Conservation (phyloP, 2,113 vertebrate genomes). For the Hucho hucho region DNA sequence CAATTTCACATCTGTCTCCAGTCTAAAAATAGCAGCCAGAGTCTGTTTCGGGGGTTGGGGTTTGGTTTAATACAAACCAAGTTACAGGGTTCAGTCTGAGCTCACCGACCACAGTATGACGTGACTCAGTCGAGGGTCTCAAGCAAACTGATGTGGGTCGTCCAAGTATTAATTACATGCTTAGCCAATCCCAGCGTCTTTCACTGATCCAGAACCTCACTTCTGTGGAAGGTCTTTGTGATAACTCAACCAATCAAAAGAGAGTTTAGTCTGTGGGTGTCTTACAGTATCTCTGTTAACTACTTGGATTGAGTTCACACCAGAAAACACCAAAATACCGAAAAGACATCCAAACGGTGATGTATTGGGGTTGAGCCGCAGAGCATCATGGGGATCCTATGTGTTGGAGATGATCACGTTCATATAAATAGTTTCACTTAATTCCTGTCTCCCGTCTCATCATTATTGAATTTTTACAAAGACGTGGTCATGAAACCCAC, state of each 20-base stretch:
- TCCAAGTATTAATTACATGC: slow-evolving; percentile 25
- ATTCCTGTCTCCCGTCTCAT: too few relatives aligned
- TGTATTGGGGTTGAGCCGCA: too few relatives aligned
- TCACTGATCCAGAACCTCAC: slow-evolving; percentile 31
- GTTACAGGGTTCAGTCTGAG: slow-evolving; percentile 55
- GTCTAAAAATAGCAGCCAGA: slow-evolving; percentile 47
- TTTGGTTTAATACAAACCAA: slow-evolving; percentile 55
- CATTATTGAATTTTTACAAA: too few relatives aligned
- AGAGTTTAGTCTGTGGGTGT: slow-evolving; percentile 38
- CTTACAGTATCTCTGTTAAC: slow-evolving; percentile 1
- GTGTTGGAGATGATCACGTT: too few relatives aligned
- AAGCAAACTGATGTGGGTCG: slow-evolving; percentile 14
- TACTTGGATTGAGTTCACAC: slow-evolving; percentile 1
- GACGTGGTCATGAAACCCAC: too few relatives aligned
- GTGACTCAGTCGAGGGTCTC: slow-evolving; percentile 47
- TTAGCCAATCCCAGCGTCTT: slow-evolving; percentile 24
- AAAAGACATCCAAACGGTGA: slow-evolving; percentile 27
- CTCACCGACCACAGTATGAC: slow-evolving; percentile 62
- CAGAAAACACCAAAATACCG: slow-evolving; percentile 9
- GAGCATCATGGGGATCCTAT: too few relatives aligned
- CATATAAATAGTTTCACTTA: too few relatives aligned
- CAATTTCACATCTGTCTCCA: slow-evolving; percentile 26
- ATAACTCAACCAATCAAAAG: slow-evolving; percentile 27
- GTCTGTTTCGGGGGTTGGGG: slow-evolving; percentile 49
- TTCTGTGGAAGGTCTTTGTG: slow-evolving; percentile 33